Evolutionary conservation across 2,888 invertebrate genomes (phyloP).

Genomic region (Ophion ellenae): DNA sequence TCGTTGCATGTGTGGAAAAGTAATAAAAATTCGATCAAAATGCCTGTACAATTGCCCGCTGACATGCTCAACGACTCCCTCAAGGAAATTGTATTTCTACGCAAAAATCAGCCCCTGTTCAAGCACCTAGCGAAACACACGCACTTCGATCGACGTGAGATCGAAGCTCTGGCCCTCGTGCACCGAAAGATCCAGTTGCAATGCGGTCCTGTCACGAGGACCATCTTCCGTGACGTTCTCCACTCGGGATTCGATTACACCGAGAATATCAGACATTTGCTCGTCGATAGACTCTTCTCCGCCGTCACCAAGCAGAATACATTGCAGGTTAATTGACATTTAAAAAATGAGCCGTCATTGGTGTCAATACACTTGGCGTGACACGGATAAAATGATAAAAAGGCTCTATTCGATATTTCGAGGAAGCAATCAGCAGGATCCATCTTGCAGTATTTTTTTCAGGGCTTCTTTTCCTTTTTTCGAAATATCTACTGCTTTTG

Average conservation of each 20-base stretch:
- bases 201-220: conserved; percentile 74
- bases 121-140: conserved; percentile 73
- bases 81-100: conserved; percentile 76
- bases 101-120: conserved; percentile 74
- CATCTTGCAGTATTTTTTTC: too few species aligned
- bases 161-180: conserved; percentile 79
- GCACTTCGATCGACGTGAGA: conserved; percentile 76
- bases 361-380: too few species aligned
- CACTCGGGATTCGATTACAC: conserved; percentile 80
- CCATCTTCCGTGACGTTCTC: conserved; percentile 76
- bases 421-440: too few species aligned
- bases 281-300: conserved; percentile 78
- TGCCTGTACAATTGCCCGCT: conserved; percentile 75
- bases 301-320: conserved; percentile 72
- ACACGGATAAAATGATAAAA: too few species aligned
- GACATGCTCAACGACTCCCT: conserved; percentile 75
- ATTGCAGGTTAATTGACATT: conserved; percentile 66
- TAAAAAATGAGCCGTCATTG: too few species aligned
- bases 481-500: too few species aligned
- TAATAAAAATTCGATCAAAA: conserved; percentile 65
- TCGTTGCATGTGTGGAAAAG: background rate
- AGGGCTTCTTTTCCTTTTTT: too few species aligned
- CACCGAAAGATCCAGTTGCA: conserved; percentile 75
- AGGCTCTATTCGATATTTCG: too few species aligned
- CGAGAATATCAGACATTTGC: conserved; percentile 79